A percentile compares a stretch with the other conserved stretches of the same genome.
Evolutionary conservation across 64 coral and sea anemone genomes (phyloP).

Genomic region (Platygyra sinensis): DNA sequence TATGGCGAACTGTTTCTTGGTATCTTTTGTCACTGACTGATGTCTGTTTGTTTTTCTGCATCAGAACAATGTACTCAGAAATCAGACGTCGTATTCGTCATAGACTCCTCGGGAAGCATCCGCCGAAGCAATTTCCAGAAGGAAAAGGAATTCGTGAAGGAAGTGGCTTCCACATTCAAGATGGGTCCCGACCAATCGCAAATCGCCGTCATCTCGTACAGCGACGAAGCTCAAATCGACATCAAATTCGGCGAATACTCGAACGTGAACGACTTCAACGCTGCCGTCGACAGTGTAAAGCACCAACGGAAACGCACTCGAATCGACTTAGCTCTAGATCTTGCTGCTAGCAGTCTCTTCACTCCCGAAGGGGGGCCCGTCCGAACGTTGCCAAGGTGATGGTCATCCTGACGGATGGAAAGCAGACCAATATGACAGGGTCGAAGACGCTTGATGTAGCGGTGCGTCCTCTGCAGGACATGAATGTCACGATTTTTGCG

Average conservation of each 20-base stretch:
- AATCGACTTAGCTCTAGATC: conserved; percentile 46
- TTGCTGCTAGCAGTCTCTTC: conserved; percentile 21
- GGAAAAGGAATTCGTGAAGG: conserved; percentile 41
- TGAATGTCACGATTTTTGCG: conserved; percentile 40
- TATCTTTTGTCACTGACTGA: background rate
- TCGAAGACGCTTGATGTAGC: background rate
- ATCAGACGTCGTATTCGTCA: conserved; percentile 39
- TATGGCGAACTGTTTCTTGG: too few relatives aligned
- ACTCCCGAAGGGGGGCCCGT: background rate
- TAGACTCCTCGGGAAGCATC: conserved; percentile 45
- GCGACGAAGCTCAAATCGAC: conserved; percentile 26
- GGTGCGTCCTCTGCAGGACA: conserved; percentile 33
- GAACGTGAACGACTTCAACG: conserved; percentile 47
- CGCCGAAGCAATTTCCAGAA: conserved; percentile 4
- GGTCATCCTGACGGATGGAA: conserved; percentile 42
- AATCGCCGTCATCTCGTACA: conserved; percentile 57
- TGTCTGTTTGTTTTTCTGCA: background rate
- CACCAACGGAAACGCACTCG: conserved; percentile 19
- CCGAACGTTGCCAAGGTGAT: conserved; percentile 48
- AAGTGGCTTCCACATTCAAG: conserved; percentile 38
- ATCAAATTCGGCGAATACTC: conserved; percentile 29
- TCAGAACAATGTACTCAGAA: conserved; percentile 28
- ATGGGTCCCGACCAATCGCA: conserved; percentile 23
- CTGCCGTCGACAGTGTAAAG: conserved; percentile 20
- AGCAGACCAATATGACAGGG: conserved; percentile 12